Percentiles rank a stretch among this genome's conserved stretches.
Evolutionary conservation across 2,113 vertebrate genomes (phyloP).

Genomic region (Rattus rattus): DNA sequence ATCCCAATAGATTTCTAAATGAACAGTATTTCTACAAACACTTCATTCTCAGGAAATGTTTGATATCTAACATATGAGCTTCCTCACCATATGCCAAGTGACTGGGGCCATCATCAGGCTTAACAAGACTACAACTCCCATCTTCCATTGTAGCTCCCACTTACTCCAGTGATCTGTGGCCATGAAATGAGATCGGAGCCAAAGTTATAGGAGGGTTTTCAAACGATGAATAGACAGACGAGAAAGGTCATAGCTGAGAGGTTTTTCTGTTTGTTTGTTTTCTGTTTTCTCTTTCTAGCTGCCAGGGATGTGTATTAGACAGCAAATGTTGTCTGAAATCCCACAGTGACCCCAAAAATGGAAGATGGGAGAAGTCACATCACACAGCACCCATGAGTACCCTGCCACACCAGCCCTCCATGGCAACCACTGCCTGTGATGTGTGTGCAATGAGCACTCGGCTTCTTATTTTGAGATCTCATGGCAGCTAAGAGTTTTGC

Average conservation of each 20-base stretch:
- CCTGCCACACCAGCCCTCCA: background rate
- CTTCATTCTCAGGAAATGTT: background rate
- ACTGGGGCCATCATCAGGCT: fast-evolving
- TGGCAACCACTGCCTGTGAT: fast-evolving
- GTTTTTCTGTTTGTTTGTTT: background rate
- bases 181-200: background rate
- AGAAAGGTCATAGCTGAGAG: background rate
- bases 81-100: background rate
- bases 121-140: background rate
- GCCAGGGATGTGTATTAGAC: background rate
- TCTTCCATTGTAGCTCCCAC: background rate
- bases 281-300: background rate
- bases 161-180: background rate
- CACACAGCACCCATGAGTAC: fast-evolving
- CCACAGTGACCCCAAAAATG: background rate
- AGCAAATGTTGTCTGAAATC: background rate
- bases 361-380: background rate
- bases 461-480: background rate
- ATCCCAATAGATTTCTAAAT: background rate
- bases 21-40: background rate
- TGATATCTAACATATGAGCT: background rate
- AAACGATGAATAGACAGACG: background rate
- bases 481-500: no score
- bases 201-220: background rate
- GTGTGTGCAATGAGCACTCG: fast-evolving